phyloP scores from a whole-genome alignment of 2,888 invertebrate genomes.

The Eupithecia tripunctaria region DNA sequence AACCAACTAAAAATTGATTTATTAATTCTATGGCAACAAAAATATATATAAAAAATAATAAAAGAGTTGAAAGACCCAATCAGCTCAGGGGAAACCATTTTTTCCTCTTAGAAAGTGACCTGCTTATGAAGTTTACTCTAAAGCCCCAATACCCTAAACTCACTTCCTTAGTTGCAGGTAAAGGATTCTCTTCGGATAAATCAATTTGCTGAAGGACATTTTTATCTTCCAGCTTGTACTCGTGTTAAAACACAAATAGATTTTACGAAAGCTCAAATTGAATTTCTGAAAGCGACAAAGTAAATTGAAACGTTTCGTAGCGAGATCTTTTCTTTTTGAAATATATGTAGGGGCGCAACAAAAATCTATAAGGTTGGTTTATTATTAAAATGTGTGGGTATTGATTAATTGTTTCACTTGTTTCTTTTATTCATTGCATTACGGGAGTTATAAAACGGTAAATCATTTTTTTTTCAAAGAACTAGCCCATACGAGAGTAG shows the following conservation, averaged over 20 bases:
- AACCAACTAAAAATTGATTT: too few species aligned
- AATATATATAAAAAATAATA: background rate
- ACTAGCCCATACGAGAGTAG: background rate
- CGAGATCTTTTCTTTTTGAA: conserved; percentile 46
- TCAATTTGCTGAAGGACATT: conserved; percentile 54
- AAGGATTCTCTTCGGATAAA: conserved; percentile 45
- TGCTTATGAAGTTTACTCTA: background rate
- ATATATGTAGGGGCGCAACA: conserved; percentile 25
- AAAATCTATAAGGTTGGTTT: conserved; percentile 39
- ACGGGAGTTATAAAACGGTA: background rate
- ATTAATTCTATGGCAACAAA: too few species aligned
- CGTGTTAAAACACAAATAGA: conserved; percentile 58
- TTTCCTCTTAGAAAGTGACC: background rate
- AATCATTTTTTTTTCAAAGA: background rate
- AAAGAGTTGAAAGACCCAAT: background rate
- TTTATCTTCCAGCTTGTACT: conserved; percentile 47
- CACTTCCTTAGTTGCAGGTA: conserved; percentile 19
- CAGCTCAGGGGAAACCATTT: background rate
- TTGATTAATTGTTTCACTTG: conserved; percentile 14
- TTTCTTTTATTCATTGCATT: background rate
- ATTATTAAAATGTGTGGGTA: conserved; percentile 15
- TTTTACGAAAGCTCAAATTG: conserved; percentile 57
- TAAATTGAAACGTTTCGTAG: conserved; percentile 51
- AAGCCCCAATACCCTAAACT: background rate
- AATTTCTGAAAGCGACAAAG: conserved; percentile 54